phyloP scores from a whole-genome alignment of 1,140 invertebrate genomes.

The Listronotus oregonensis region DNA sequence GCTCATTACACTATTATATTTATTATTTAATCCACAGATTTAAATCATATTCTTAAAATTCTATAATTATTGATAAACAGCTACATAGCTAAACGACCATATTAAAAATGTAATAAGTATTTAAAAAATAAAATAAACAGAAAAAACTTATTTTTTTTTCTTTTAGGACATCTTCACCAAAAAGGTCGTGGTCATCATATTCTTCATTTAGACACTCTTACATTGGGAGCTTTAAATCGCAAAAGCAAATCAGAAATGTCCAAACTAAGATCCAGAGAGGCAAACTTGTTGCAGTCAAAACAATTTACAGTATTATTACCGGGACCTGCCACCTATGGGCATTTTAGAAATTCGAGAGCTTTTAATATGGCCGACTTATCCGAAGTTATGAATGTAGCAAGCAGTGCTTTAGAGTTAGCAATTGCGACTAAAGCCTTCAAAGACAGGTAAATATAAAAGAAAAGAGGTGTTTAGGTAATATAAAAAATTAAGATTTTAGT shows the following conservation, averaged over 20 bases:
- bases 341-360: conserved; percentile 49
- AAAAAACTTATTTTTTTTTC: too few species aligned
- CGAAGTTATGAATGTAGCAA: conserved; percentile 55
- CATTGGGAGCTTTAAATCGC: conserved; percentile 38
- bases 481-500: too few species aligned
- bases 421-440: conserved; percentile 58
- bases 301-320: conserved; percentile 39
- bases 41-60: too few species aligned
- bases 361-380: conserved; percentile 54
- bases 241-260: conserved; percentile 43
- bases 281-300: conserved; percentile 36
- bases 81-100: too few species aligned
- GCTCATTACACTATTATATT: too few species aligned
- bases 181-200: conserved; percentile 37
- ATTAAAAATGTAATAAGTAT: too few species aligned
- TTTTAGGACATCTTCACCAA: conserved; percentile 1
- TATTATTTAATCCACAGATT: too few species aligned
- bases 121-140: too few species aligned
- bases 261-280: conserved; percentile 43
- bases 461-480: neutral
- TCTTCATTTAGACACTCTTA: conserved; percentile 39
- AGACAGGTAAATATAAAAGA: conserved; percentile 48
- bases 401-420: conserved; percentile 58
- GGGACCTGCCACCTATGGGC: conserved; percentile 50
- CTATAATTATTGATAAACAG: too few species aligned